Base-by-base conservation (phyloP, 37 sponge, comb jelly and placozoan genomes). In the Eunapius fragilis region DNA sequence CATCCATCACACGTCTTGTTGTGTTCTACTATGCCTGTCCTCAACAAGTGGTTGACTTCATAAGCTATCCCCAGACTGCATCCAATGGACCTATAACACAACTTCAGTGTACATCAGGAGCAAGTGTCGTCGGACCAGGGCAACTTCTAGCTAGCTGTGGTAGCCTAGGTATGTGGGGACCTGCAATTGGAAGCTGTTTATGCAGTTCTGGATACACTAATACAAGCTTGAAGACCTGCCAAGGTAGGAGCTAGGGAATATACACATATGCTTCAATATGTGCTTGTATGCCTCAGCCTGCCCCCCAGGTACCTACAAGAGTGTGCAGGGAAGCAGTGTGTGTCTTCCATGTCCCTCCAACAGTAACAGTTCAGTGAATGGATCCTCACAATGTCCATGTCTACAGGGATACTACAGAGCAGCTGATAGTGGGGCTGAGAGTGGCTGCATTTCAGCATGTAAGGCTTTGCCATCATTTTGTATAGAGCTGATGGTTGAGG, bases 1-100 rank as follows among this genome's bases (percentile, higher is more conserved):
- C 80, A 22, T 22, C 36, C 24, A 67, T 90, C 34, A 3, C 31
- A 49, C 76, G 82, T 34, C 33, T 90, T 25, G n/a, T 82, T 31
- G 82, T 90, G 31, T 90, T 77, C 67, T 90, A 90, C 68, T 37
- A 80, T 76, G 81, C 86, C 30, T 90, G 91, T 76, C 85, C 81
- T 25, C 31, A 32, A 26, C 72, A 80, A 48, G 31, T 48, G 14
- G 25, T 80, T 11, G 25, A 58, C 67, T 37, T 50, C 5, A 68
- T 49, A 26, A 50, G 32, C 37, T 80, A 80, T 48, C 80, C 80
- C 2, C 24, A 50, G 28, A 80, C 27, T 37, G 68, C 36, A 25
- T 41, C 80, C 25, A 19, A 41, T 37, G 80, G 67, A 31, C 33
- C 0, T 31, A 72, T 72, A 32, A 32, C 31, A 33, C 74, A 31